A percentile compares a stretch with the other conserved stretches of the same genome.
These are phyloP conservation scores for Drosophila arawakana DNA, from an alignment of 1,140 invertebrate species.

Conservation along the genomic window DNA sequence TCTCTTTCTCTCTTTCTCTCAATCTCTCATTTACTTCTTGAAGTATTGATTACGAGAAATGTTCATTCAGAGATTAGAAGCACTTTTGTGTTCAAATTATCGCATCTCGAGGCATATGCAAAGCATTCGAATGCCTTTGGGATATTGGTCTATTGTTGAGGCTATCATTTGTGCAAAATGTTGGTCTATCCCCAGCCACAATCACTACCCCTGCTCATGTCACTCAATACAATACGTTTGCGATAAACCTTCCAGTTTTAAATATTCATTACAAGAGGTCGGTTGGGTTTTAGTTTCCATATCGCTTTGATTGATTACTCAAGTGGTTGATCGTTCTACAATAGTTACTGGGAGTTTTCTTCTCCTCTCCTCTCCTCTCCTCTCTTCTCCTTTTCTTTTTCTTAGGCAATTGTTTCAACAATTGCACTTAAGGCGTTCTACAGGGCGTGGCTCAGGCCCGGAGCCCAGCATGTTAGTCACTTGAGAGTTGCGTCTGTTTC, in stretches of 20 bases:
- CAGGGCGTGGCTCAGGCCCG: conserved; percentile 45
- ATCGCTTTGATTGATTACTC: conserved; percentile 82
- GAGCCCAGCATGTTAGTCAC: conserved; percentile 74
- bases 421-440: conserved; percentile 36
- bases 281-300: conserved; percentile 39
- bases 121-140: conserved; percentile 41
- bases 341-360: conserved; percentile 57
- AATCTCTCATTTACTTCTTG: conserved; percentile 2
- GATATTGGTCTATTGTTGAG: conserved; percentile 78
- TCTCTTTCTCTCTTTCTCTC: conserved; percentile 3
- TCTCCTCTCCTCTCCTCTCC: conserved; percentile 22
- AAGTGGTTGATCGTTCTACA: conserved; percentile 76
- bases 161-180: conserved; percentile 79
- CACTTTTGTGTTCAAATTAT: conserved; percentile 79
- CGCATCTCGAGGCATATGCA: conserved; percentile 58
- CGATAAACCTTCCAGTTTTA: conserved; percentile 77
- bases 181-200: conserved; percentile 21
- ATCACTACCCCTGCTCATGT: neutral
- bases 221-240: conserved; percentile 45
- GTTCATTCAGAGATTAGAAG: conserved; percentile 62
- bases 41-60: conserved; percentile 69
- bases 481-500: conserved; percentile 77
- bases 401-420: conserved; percentile 51
- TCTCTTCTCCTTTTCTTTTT: conserved; percentile 13
- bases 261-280: conserved; percentile 79